Evolutionary conservation across 1,140 invertebrate species (phyloP).

Genomic region (Drosophila mojavensis): DNA sequence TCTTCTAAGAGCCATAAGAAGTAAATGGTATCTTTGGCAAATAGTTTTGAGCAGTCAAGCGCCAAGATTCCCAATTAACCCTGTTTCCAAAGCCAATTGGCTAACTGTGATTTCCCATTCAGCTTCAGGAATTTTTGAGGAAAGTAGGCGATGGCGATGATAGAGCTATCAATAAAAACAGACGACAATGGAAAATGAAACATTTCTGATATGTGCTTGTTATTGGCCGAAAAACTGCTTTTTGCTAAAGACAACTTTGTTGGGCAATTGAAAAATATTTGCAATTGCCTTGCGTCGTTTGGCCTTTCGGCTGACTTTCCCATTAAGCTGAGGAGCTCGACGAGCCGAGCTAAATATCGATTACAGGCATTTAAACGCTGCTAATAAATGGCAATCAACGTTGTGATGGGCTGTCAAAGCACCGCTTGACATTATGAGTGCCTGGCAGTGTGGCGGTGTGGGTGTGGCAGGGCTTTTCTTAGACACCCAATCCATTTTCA

Average conservation of each 20-base stretch:
- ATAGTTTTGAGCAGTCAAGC: no score
- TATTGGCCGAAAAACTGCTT: no score
- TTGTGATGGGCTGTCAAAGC: slow-evolving; percentile 50
- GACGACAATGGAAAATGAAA: no score
- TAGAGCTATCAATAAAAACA: no score
- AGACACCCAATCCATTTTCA: background rate
- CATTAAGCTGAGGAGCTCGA: slow-evolving; percentile 35
- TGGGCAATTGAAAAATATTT: background rate
- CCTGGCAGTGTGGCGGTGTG: background rate
- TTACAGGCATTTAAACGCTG: slow-evolving; percentile 34
- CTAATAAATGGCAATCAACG: slow-evolving; percentile 48
- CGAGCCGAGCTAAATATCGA: slow-evolving; percentile 34
- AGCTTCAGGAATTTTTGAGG: no score
- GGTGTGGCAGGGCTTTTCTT: slow-evolving; percentile 15
- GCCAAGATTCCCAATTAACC: no score
- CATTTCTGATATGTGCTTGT: no score
- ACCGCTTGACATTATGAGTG: slow-evolving; percentile 38
- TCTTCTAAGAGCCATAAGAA: no score
- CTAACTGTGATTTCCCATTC: no score
- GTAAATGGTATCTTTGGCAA: no score
- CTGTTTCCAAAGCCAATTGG: no score
- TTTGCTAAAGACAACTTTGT: background rate
- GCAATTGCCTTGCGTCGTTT: background rate
- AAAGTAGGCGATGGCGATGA: no score
- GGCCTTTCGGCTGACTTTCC: slow-evolving; percentile 22